phyloP scores from a whole-genome alignment of 2,113 vertebrate genomes.

The Mesitornis unicolor region DNA sequence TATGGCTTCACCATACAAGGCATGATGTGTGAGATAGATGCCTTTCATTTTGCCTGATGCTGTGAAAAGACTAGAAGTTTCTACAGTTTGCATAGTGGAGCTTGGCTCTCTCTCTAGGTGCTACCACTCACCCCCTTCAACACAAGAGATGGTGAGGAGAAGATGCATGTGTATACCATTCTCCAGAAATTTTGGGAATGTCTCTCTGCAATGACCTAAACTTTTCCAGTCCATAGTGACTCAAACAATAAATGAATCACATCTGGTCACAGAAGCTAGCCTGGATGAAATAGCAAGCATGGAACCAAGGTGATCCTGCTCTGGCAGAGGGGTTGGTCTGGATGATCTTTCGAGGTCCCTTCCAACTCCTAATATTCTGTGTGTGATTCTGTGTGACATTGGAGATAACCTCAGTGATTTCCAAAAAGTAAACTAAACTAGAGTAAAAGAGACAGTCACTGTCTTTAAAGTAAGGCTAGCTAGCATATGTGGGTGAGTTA shows the following conservation, averaged over 20 bases:
- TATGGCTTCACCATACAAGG: not conserved
- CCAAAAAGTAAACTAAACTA: not conserved
- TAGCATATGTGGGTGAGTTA: not conserved
- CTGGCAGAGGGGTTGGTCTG: too few relatives aligned
- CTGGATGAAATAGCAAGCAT: not conserved
- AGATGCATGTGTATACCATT: not conserved
- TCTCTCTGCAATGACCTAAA: not conserved
- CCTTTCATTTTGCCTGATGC: not conserved
- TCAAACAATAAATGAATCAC: not conserved
- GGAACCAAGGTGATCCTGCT: too few relatives aligned
- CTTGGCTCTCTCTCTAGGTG: not conserved
- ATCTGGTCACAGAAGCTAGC: not conserved
- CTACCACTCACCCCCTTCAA: not conserved
- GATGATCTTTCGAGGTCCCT: too few relatives aligned
- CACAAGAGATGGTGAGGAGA: accelerated
- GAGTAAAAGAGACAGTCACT: not conserved
- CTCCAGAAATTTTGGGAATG: not conserved
- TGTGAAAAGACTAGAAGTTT: not conserved
- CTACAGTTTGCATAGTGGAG: not conserved
- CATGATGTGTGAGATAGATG: not conserved
- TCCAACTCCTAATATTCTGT: too few relatives aligned
- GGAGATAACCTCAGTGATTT: not conserved
- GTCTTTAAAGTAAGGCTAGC: not conserved
- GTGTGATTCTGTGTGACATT: too few relatives aligned
- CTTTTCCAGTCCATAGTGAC: not conserved